Evolutionary conservation across 2,113 vertebrate genomes (phyloP), one percentile per base, ranked within the genome.

Genomic region (Sphaerodactylus townsendi): DNA sequence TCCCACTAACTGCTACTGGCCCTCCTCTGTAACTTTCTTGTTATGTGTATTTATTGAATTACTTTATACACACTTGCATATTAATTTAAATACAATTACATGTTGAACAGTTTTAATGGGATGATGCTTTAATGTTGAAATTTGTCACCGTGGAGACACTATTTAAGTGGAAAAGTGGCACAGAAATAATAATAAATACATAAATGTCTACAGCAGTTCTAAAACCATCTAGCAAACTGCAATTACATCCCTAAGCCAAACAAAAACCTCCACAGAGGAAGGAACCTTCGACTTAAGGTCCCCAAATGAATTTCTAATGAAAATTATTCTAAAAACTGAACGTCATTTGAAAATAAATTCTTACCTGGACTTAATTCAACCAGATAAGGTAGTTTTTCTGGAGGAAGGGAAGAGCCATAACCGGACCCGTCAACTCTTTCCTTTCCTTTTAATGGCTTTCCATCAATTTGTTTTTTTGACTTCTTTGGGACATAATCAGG

Each of bases 281-380:
- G 30, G 46, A 71, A 10, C 30, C 46, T 21, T 25, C 5, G 41
- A 25, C 35, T 41, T 41, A n/a, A 59, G 15, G 41, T 30, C 21
- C 53, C 44, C 53, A 56, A 65, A 85, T 23, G 23, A 48, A 77
- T 35, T 81, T 77, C 66, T 10, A 64, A 90, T 1, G 7, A 0
- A 41, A 17, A 76, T 25, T 17, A 46, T 46, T 74, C n/a, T 73
- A 89, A 71, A 71, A 33, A 30, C 56, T 14, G 9, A 64, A 77
- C 3, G 21, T 33, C 69, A 5, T 5, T 92, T 68, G 48, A 1
- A 37, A 48, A 83, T 56, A 13, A 81, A 71, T 50, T 89, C 94
- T 96, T 95, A 98, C 97, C 97, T 94, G 97, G 97, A 92, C 98
- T 99, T 91, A 99, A 94, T 94, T 99, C 99, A 87, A 99, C 99